phyloP scores from a whole-genome alignment of 2,113 vertebrate genomes.

The Hoplias malabaricus region DNA sequence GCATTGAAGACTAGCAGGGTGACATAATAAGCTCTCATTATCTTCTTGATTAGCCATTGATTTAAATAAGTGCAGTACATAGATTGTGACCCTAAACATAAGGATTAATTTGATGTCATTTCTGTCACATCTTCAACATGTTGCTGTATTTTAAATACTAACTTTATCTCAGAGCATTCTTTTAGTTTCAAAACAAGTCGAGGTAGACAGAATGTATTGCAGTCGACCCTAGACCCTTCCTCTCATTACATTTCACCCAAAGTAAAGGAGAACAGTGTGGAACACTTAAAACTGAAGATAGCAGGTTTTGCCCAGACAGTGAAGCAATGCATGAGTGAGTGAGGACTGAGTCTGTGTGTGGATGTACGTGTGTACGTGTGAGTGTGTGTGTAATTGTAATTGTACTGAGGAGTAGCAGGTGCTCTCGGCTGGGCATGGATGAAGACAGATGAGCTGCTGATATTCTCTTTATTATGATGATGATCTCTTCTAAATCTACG shows the following conservation, averaged over 20 bases:
- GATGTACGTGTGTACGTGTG: neutral
- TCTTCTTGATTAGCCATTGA: neutral
- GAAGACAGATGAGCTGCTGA: slow-evolving; percentile 75
- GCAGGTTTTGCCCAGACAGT: too few species aligned
- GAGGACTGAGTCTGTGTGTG: neutral
- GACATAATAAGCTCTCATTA: too few species aligned
- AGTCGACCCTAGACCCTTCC: neutral
- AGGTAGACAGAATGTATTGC: too few species aligned
- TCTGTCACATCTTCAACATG: too few species aligned
- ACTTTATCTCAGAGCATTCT: too few species aligned
- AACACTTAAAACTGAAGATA: too few species aligned
- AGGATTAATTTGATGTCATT: too few species aligned
- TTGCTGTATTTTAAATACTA: too few species aligned
- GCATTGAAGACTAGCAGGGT: too few species aligned
- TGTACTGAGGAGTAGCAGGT: slow-evolving; percentile 68
- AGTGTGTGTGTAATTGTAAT: slow-evolving; percentile 26
- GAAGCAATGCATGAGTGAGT: neutral
- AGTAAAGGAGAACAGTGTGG: too few species aligned
- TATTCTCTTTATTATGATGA: slow-evolving; percentile 76
- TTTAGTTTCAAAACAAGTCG: too few species aligned
- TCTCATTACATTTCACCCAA: too few species aligned
- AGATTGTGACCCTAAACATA: neutral
- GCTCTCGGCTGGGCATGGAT: slow-evolving; percentile 74
- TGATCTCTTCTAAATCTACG: slow-evolving; percentile 73
- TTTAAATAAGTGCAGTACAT: neutral